phyloP scores from a whole-genome alignment of 1,140 invertebrate species.

The Ostrea denselamellosa region DNA sequence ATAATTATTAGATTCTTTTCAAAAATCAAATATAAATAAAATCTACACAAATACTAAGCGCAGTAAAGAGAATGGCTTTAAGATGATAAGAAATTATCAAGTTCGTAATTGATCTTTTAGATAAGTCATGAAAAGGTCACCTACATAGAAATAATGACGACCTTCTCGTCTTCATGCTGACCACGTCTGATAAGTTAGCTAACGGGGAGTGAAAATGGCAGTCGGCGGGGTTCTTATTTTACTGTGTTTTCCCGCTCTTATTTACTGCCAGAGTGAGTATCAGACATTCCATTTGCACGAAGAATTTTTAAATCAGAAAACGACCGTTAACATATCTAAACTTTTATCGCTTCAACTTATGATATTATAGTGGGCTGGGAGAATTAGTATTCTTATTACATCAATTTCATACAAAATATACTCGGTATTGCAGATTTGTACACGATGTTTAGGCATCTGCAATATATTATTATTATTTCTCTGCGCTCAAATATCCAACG shows the following conservation, averaged over 20 bases:
- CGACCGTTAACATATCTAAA: not conserved
- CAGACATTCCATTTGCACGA: not conserved
- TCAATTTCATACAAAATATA: too few relatives aligned
- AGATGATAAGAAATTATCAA: not conserved
- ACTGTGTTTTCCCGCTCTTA: not conserved
- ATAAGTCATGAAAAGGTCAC: not conserved
- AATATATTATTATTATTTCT: too few relatives aligned
- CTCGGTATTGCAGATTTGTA: too few relatives aligned
- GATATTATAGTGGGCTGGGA: too few relatives aligned
- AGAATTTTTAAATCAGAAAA: not conserved
- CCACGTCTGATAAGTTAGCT: not conserved
- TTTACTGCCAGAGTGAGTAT: slow-evolving; percentile 4
- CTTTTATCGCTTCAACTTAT: too few relatives aligned
- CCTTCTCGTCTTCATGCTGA: not conserved
- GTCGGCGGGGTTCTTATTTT: not conserved
- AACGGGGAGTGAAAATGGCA: not conserved
- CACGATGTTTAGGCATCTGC: too few relatives aligned
- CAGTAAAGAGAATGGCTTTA: too few relatives aligned
- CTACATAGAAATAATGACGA: not conserved
- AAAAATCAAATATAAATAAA: too few relatives aligned
- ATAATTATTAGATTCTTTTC: too few relatives aligned
- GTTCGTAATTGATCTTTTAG: not conserved
- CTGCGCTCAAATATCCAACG: too few relatives aligned
- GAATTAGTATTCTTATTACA: too few relatives aligned
- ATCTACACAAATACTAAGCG: too few relatives aligned